These are phyloP conservation scores for Liopterus haemorrhoidalis DNA, from an alignment of 2,888 invertebrate genomes.

Conservation along the genomic window DNA sequence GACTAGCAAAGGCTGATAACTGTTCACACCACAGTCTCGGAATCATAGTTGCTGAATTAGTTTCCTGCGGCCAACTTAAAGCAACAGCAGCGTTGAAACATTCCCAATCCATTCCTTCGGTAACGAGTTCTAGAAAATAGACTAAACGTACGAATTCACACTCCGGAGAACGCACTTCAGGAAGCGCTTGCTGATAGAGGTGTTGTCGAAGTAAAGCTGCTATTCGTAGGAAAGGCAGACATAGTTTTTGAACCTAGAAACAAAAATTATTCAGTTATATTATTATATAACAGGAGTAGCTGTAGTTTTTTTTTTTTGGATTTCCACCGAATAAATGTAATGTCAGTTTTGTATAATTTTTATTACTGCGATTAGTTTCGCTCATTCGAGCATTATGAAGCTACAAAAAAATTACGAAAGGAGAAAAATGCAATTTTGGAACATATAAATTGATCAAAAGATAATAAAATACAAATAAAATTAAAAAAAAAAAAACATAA, in stretches of 20 bases:
- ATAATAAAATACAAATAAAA: constrained; percentile 9
- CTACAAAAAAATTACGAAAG: too few relatives aligned
- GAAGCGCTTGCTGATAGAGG: constrained; percentile 71
- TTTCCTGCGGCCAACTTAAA: constrained; percentile 53
- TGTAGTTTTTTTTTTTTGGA: too few relatives aligned
- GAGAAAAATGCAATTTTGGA: too few relatives aligned
- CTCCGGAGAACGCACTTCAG: constrained; percentile 56
- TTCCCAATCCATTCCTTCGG: constrained; percentile 60
- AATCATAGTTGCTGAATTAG: constrained; percentile 46
- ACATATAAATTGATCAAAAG: too few relatives aligned
- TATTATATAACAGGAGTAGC: not conserved
- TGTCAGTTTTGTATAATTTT: too few relatives aligned
- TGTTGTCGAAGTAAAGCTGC: constrained; percentile 70
- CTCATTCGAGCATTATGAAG: too few relatives aligned
- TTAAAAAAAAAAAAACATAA: constrained; percentile 2
- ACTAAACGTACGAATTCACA: constrained; percentile 74
- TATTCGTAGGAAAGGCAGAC: constrained; percentile 78
- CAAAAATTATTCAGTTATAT: constrained; percentile 1
- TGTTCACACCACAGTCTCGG: constrained; percentile 66
- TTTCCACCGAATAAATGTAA: too few relatives aligned
- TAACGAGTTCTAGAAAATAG: constrained; percentile 70
- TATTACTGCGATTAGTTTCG: too few relatives aligned
- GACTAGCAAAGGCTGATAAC: constrained; percentile 51
- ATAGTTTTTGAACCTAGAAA: constrained; percentile 65
- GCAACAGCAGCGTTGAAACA: constrained; percentile 60